Conservation (phyloP, 64 coral and sea anemone genomes). For the Actinia tenebrosa region DNA sequence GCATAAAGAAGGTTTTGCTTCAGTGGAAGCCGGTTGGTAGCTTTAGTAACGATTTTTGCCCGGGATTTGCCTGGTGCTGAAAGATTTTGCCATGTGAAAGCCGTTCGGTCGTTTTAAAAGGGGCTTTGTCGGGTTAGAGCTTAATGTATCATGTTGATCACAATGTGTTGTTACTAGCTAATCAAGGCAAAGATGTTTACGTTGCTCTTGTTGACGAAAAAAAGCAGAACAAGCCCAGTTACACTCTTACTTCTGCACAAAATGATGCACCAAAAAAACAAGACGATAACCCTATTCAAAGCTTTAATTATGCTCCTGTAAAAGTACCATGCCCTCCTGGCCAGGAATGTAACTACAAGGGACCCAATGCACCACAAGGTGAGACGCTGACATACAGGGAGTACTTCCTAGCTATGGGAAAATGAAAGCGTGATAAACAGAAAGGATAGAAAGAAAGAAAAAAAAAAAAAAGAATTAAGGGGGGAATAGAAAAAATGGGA, state of each 20-base stretch:
- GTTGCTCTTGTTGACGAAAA: neutral
- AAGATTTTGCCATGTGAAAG: neutral
- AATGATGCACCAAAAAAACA: neutral
- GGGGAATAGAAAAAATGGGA: no score
- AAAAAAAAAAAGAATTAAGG: no score
- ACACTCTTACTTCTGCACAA: neutral
- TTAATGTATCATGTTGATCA: neutral
- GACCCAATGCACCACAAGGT: slow-evolving; percentile 13
- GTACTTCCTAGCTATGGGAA: no score
- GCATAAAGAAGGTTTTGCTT: no score
- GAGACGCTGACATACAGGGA: neutral
- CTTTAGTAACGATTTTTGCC: no score
- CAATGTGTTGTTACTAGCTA: neutral
- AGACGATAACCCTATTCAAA: neutral
- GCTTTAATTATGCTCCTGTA: neutral
- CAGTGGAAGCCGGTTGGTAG: no score
- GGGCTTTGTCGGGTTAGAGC: neutral
- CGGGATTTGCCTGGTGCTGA: no score
- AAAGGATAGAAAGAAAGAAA: no score
- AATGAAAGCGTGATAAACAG: no score
- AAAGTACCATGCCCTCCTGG: slow-evolving; percentile 6
- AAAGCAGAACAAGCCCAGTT: neutral
- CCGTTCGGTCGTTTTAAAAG: neutral
- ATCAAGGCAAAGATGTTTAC: slow-evolving; percentile 23
- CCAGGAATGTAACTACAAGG: slow-evolving; percentile 6